Evolutionary conservation across 2,888 invertebrate genomes (phyloP), one percentile per base, ranked within the genome.

Genomic region (Andrena hattorfiana): DNA sequence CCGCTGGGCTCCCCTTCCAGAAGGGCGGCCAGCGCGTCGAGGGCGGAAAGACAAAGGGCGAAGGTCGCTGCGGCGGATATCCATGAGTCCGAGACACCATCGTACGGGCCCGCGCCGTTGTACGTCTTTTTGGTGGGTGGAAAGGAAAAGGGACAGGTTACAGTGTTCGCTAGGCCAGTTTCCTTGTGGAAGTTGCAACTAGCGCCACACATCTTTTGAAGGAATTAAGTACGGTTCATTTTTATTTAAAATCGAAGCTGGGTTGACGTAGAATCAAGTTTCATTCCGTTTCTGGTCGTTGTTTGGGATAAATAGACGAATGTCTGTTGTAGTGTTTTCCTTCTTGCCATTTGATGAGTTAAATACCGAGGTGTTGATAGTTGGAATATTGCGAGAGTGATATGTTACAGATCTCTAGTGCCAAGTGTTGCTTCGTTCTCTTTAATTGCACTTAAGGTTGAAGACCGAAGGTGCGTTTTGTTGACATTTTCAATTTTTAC

Each of bases 101-200:
- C 94, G 1, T 95, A 95, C 16, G 94, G 94, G 7, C 94, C 94
- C 28, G 94, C 95, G 51, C 95, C 95, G 0, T 93, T 96, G 56
- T 96, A 96, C 89, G 95, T 97, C 82, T 97, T 96, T 90, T 92
- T 98, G 76, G 95, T 97, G 80, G 98, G 98, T 0, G 98, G 98
- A 0, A 96, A 96, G 89, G 97, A 98, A 93, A 96, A 97, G 67
- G 96, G 97, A 16, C 97, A 97, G 89, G 96, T 96, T 2, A 97
- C 97, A 20, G 95, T 96, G 75, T 96, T 97, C 89, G 96, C 97
- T 91, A 95, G 96, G 89, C 97, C 97, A 10, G 95, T 97, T 51
- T 97, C 97, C 13, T 95, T 97, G 91, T 97, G 97, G 97, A 96
- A 96, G 89, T 95, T 97, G 84, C 95, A 97, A 88, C 93, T 97